Base-by-base conservation (phyloP, 2,113 vertebrate genomes). In the Nesogale talazaci region DNA sequence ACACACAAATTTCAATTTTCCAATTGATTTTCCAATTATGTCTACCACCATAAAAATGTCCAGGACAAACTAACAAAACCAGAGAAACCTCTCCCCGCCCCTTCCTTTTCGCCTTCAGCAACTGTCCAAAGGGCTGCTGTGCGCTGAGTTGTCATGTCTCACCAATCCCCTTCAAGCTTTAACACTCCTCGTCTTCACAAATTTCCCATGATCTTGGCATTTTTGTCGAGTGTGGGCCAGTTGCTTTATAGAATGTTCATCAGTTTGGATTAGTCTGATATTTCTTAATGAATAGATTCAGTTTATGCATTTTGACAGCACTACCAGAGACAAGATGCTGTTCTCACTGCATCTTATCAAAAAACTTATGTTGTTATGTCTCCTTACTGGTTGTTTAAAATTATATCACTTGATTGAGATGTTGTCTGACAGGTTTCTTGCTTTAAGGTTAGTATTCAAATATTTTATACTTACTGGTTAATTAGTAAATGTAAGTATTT, bases 381-480 rank as follows among this genome's bases (percentile, higher is more conserved):
- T 36, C n/a, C 25, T 81, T 61, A 17, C 57, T 86, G 34, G 40
- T 90, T 88, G 57, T 85, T 69, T 74, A 78, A 11, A 81, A 2
- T 83, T 86, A 86, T 76, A 63, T 83, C 46, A 70, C 15, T 75
- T 86, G 63, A 8, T 83, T 86, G 72, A 87, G 67, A 67, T 87
- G n/a, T 85, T 89, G 38, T 42, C 42, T 88, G 46, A 86, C 59
- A 87, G 34, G 17, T 89, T 84, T 80, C 42, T 86, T 6, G 59
- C 17, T 87, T 14, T 82, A 91, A 89, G 89, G 7, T 74, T 76
- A 91, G 67, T 76, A 82, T 29, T 42, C 1, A 93, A 89, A 22
- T 92, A 69, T 84, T 91, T 93, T 93, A 34, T 65, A 19, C 36
- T 93, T 92, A 63, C 9, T 95, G 57, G 70, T 91, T 75, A 89